Conservation (phyloP, 1,140 invertebrate genomes). For the Sesamia nonagrioides region DNA sequence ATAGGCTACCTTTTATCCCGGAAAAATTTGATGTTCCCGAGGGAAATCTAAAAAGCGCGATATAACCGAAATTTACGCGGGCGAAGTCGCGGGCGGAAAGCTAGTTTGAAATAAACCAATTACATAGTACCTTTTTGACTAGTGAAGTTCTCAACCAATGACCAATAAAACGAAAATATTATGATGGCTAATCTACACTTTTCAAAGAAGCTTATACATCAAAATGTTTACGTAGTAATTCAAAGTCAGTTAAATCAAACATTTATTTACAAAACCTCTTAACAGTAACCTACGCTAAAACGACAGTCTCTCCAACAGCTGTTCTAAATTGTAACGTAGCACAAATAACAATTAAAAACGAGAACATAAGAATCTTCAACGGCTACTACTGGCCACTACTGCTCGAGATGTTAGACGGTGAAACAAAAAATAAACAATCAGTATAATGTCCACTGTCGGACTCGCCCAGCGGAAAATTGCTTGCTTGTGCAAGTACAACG, state of each 20-base stretch:
- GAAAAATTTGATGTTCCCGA: too few species aligned
- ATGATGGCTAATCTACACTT: too few species aligned
- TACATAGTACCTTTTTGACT: too few species aligned
- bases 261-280: background rate
- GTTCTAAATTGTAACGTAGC: background rate
- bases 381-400: background rate
- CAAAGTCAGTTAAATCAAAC: background rate
- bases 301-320: background rate
- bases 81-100: too few species aligned
- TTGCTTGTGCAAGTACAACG: conserved; percentile 21
- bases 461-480: conserved; percentile 15
- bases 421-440: conserved; percentile 29
- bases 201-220: too few species aligned
- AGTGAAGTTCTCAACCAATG: too few species aligned
- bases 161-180: too few species aligned
- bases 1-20: too few species aligned
- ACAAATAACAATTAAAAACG: conserved; percentile 19
- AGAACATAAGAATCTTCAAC: background rate
- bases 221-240: too few species aligned
- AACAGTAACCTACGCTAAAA: background rate
- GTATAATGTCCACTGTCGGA: conserved; percentile 19
- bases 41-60: too few species aligned
- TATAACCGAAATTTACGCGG: too few species aligned
- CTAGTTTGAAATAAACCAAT: too few species aligned
- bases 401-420: background rate